Conservation (phyloP, 2,888 invertebrate genomes). For the Diloba caeruleocephala region DNA sequence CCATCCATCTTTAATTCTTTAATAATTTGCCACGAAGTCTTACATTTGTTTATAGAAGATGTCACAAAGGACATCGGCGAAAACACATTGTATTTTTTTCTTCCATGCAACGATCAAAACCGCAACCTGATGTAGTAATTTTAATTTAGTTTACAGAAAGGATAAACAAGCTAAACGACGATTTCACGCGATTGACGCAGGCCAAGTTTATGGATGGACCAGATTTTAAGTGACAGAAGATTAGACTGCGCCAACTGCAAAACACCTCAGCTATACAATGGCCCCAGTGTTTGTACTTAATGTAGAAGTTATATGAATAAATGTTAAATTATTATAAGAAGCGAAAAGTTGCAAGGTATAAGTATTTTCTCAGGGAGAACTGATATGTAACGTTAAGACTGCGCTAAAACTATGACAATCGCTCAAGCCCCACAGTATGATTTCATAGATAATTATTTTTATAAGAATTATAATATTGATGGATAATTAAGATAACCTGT, state of each 20-base stretch:
- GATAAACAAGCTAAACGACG: slow-evolving; percentile 78
- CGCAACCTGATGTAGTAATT: not conserved
- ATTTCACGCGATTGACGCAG: slow-evolving; percentile 74
- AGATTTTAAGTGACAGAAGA: slow-evolving; percentile 53
- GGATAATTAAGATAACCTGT: slow-evolving; percentile 41
- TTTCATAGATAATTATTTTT: slow-evolving; percentile 31
- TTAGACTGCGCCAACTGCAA: not conserved
- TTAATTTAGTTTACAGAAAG: slow-evolving; percentile 76
- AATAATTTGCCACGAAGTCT: too few species aligned
- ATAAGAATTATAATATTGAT: slow-evolving; percentile 17
- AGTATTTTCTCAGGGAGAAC: slow-evolving; percentile 34
- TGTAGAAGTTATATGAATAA: slow-evolving; percentile 20
- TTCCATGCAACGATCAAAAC: too few species aligned
- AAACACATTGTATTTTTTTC: too few species aligned
- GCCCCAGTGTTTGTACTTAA: slow-evolving; percentile 45
- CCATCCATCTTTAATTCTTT: too few species aligned
- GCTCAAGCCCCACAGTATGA: slow-evolving; percentile 56
- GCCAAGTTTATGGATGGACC: slow-evolving; percentile 68
- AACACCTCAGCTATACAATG: slow-evolving; percentile 17
- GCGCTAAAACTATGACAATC: slow-evolving; percentile 46
- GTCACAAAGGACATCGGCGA: too few species aligned
- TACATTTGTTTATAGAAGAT: too few species aligned
- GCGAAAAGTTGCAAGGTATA: slow-evolving; percentile 36
- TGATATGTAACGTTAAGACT: slow-evolving; percentile 54
- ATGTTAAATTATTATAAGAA: slow-evolving; percentile 22